Evolutionary conservation across 2,797 vertebrate genomes (phyloP).

Genomic region (Austrolebias charrua): DNA sequence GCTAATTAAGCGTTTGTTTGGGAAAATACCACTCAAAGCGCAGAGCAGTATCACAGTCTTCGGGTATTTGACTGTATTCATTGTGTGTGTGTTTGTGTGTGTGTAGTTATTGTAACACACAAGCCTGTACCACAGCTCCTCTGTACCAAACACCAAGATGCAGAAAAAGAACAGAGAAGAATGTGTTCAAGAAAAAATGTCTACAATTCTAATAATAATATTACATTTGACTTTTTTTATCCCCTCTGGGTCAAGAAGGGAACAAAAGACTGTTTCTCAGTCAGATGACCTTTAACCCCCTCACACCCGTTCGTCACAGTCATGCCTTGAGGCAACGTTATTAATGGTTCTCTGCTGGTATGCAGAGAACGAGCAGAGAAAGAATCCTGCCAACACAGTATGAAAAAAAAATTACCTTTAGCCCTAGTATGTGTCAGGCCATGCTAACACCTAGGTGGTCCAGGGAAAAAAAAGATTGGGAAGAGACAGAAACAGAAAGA

Average conservation of each 20-base stretch:
- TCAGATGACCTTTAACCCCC: conserved; percentile 55
- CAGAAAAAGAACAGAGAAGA: background rate
- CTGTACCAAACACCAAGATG: conserved; percentile 4
- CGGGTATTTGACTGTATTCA: background rate
- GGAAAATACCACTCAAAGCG: background rate
- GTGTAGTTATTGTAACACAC: background rate
- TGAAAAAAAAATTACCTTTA: conserved; percentile 28
- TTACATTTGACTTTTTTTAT: conserved; percentile 11
- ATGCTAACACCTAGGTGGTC: conserved; percentile 71
- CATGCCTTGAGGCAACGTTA: conserved; percentile 53
- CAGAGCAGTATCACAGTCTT: too few relatives aligned
- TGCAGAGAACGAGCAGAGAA: conserved; percentile 60
- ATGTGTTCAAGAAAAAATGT: background rate
- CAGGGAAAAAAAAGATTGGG: conserved; percentile 49
- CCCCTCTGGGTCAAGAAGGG: conserved; percentile 34
- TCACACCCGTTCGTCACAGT: conserved; percentile 48
- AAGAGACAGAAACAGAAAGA: conserved; percentile 44
- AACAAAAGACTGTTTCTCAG: conserved; percentile 46
- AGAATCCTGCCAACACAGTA: conserved; percentile 49
- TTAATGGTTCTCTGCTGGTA: conserved; percentile 66
- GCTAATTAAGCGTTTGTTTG: background rate
- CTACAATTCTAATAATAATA: conserved; percentile 4
- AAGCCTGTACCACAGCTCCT: conserved; percentile 5
- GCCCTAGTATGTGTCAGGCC: conserved; percentile 44
- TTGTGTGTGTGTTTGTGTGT: too few relatives aligned